Percentiles rank a stretch among this genome's conserved stretches.
Evolutionary conservation across 1,140 invertebrate genomes (phyloP).

Genomic region (Dolichoris vasculosae): DNA sequence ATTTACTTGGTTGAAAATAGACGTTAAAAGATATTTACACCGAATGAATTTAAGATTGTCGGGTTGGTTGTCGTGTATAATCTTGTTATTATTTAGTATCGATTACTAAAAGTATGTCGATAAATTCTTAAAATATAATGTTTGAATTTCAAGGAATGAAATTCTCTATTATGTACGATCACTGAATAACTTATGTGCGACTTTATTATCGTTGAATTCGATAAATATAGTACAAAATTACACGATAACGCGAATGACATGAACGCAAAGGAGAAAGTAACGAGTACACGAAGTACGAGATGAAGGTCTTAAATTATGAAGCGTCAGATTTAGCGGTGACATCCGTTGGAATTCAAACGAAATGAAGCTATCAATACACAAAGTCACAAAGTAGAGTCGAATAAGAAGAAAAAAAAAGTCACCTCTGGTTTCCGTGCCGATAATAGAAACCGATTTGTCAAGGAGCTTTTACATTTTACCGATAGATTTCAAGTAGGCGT

Average conservation of each 20-base stretch:
- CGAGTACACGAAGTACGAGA: neutral
- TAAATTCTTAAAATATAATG: too few relatives aligned
- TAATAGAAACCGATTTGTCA: constrained; percentile 76
- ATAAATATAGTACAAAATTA: too few relatives aligned
- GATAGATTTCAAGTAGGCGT: constrained; percentile 61
- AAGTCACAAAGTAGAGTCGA: constrained; percentile 63
- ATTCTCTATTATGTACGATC: too few relatives aligned
- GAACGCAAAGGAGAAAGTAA: neutral
- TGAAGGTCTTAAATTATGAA: constrained; percentile 31
- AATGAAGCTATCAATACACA: constrained; percentile 50
- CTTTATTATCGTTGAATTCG: too few relatives aligned
- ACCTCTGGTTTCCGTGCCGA: constrained; percentile 56
- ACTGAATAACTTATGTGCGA: too few relatives aligned
- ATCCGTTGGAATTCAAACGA: constrained; percentile 1
- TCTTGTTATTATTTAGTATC: too few relatives aligned
- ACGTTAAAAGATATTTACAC: too few relatives aligned
- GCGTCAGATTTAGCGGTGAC: constrained; percentile 22
- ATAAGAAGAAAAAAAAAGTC: constrained; percentile 62
- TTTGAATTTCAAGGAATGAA: too few relatives aligned
- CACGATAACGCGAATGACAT: neutral
- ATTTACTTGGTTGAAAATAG: too few relatives aligned
- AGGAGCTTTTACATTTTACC: constrained; percentile 73
- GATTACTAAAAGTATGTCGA: too few relatives aligned
- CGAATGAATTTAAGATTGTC: too few relatives aligned
- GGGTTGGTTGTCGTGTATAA: too few relatives aligned